A percentile compares a stretch with the other conserved stretches of the same genome.
These are phyloP conservation scores for Adelphocoris suturalis DNA, from an alignment of 2,888 invertebrate species.

Conservation along the genomic window DNA sequence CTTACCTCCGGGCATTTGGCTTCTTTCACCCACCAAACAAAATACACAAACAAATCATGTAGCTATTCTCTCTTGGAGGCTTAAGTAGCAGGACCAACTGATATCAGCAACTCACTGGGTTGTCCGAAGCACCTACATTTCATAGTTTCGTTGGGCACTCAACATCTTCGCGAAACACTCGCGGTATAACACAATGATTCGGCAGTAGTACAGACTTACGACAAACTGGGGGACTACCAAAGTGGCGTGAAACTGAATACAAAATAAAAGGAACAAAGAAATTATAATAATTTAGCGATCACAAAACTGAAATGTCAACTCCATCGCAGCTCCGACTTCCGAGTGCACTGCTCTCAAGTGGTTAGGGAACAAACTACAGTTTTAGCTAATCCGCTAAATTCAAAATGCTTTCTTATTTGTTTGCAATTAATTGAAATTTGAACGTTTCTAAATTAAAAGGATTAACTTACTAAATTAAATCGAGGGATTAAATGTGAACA, in stretches of 20 bases:
- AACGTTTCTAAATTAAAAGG: no score
- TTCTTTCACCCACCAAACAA: not conserved
- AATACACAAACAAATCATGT: not conserved
- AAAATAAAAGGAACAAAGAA: conserved; percentile 6
- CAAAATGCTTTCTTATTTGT: not conserved
- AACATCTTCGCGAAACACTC: not conserved
- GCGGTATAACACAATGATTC: not conserved
- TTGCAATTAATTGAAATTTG: no score
- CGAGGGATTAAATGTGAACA: no score
- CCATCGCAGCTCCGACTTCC: not conserved
- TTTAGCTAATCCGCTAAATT: not conserved
- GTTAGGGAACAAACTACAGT: not conserved
- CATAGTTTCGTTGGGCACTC: not conserved
- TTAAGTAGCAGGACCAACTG: not conserved
- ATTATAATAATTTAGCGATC: not conserved
- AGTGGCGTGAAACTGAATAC: not conserved
- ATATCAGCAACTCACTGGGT: conserved; percentile 9
- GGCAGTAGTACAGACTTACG: not conserved
- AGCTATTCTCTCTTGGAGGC: not conserved
- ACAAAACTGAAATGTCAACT: conserved; percentile 21
- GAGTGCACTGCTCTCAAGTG: not conserved
- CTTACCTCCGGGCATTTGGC: conserved; percentile 37
- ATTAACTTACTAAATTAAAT: no score
- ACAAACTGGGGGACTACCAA: not conserved
- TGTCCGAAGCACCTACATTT: conserved; percentile 2